These are phyloP conservation scores for Habropoda laboriosa DNA, from an alignment of 1,140 invertebrate species.

Conservation along the genomic window DNA sequence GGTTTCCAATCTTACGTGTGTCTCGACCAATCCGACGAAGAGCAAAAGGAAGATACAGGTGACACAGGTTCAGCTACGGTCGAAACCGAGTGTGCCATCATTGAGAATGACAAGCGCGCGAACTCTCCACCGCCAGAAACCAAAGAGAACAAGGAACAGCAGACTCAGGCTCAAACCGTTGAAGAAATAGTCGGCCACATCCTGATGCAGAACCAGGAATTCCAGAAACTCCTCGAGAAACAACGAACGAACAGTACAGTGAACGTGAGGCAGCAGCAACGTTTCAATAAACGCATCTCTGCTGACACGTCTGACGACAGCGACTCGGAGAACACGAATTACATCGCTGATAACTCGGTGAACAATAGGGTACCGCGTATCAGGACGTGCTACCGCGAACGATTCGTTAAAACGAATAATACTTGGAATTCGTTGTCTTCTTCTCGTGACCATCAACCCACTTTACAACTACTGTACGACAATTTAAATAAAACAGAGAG, in stretches of 20 bases:
- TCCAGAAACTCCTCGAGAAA: conserved; percentile 89
- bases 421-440: conserved; percentile 72
- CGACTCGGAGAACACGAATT: conserved; percentile 77
- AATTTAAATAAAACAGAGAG: conserved; percentile 66
- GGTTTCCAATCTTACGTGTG: conserved; percentile 81
- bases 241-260: conserved; percentile 83
- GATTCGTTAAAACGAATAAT: conserved; percentile 71
- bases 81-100: conserved; percentile 40
- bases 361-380: conserved; percentile 45
- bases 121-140: conserved; percentile 54
- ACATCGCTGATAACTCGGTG: conserved; percentile 81
- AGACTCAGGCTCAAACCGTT: conserved; percentile 82
- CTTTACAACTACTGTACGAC: conserved; percentile 72
- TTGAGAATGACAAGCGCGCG: conserved; percentile 41
- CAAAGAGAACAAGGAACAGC: conserved; percentile 67
- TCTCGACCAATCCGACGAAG: conserved; percentile 76
- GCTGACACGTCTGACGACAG: conserved; percentile 78
- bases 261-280: conserved; percentile 83
- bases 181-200: conserved; percentile 92
- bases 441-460: conserved; percentile 60
- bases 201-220: conserved; percentile 91
- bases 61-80: conserved; percentile 45
- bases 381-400: conserved; percentile 59
- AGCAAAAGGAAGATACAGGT: conserved; percentile 62
- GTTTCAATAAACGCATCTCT: conserved; percentile 77